Percentiles rank a stretch among this genome's conserved stretches.
These are phyloP conservation scores for Lycorma delicatula DNA, from an alignment of 1,140 invertebrate species.

Conservation along the genomic window DNA sequence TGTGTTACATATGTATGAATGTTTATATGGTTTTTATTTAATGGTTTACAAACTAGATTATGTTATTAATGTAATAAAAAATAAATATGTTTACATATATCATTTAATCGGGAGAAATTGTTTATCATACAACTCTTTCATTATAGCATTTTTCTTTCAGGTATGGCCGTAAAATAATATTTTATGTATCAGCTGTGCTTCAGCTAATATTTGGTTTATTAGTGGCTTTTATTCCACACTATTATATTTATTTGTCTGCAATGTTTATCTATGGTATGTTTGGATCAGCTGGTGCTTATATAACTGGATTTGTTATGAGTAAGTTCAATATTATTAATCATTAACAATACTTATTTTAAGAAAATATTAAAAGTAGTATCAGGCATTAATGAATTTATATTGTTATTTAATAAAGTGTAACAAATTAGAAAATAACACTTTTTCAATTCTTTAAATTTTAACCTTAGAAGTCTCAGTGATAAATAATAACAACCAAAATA, in stretches of 20 bases:
- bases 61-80: too few species aligned
- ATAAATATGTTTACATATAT: too few species aligned
- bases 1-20: too few species aligned
- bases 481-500: too few species aligned
- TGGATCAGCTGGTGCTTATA: slow-evolving; percentile 73
- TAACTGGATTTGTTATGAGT: slow-evolving; percentile 72
- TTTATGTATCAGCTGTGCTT: slow-evolving; percentile 61
- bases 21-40: too few species aligned
- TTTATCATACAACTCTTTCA: not conserved
- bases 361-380: slow-evolving; percentile 1
- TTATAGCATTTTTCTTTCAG: slow-evolving; percentile 33
- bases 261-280: slow-evolving; percentile 70
- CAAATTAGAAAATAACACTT: too few species aligned
- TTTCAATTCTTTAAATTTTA: too few species aligned
- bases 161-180: slow-evolving; percentile 68
- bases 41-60: too few species aligned
- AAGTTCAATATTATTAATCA: slow-evolving; percentile 21
- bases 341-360: slow-evolving; percentile 1
- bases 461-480: too few species aligned
- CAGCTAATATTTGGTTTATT: slow-evolving; percentile 61
- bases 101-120: too few species aligned
- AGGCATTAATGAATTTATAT: too few species aligned
- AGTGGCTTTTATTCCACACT: slow-evolving; percentile 66
- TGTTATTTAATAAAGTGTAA: too few species aligned
- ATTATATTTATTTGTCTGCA: slow-evolving; percentile 57